Base-by-base conservation (phyloP, 1,140 invertebrate genomes). In the Drosophila chauvacae region DNA sequence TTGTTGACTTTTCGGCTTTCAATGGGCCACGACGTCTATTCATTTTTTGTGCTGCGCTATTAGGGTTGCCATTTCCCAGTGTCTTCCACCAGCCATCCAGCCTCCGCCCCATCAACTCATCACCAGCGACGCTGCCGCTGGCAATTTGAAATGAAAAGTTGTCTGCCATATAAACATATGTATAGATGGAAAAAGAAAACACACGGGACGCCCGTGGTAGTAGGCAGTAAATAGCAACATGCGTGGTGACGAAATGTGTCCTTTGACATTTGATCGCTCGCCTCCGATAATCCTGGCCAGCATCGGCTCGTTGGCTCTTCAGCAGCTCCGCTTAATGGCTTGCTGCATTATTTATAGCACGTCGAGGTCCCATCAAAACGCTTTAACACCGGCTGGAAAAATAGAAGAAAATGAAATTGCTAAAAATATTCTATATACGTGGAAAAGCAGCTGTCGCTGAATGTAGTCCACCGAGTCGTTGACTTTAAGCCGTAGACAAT, bases 211-310 rank as follows among this genome's bases (percentile, higher is more conserved):
- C 23, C 56, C 56, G 53, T 69, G 58, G 66, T 85, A 55, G 66
- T 85, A 72, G 86, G 86, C 81, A 79, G 85, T 88, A 81, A 85
- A 88, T 76, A 90, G 85, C 85, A 88, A 84, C 83, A 69, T 60
- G 77, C 72, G n/a, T 51, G 62, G 48, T 83, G 84, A 84, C 77
- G 85, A 91, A 91, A 91, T 91, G 88, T 91, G 88, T 91, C 84
- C 88, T 91, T 91, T 91, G 88, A 91, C 88, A 91, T 91, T 91
- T 91, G 88, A 91, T 91, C 87, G 70, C 77, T 55, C 30, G 75
- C 51, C 81, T 65, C 55, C 70, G 85, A 90, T 90, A 90, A 85
- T 90, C 77, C 78, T 70, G 77, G 41, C 69, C 63, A 69, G 74
- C 28, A 35, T 50, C 48, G 50, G 53, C 47, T 64, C 75, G 62